A percentile compares a stretch with the other conserved stretches of the same genome.
Conservation (phyloP, 2,888 invertebrate species). For the Stomorhina lunata region DNA sequence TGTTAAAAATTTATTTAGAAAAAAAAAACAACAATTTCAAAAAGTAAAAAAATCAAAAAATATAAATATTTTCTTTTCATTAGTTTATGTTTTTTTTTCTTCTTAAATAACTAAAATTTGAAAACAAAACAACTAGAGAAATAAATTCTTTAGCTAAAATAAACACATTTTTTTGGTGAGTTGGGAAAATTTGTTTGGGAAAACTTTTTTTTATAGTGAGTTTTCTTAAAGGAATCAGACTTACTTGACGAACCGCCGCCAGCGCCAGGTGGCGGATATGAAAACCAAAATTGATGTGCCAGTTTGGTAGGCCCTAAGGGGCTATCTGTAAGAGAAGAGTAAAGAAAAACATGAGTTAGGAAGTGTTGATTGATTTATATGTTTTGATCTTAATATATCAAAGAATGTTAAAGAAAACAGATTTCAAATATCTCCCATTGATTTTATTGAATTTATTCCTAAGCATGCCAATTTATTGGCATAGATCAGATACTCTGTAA, state of each 20-base stretch:
- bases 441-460: too few species aligned
- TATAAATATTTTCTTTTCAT: constrained; percentile 10
- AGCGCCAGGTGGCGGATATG: constrained; percentile 90
- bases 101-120: too few species aligned
- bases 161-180: constrained; percentile 10
- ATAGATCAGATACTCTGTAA: too few species aligned
- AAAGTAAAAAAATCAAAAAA: background rate
- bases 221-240: constrained; percentile 67
- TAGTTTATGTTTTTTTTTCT: background rate
- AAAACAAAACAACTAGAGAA: background rate
- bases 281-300: constrained; percentile 94
- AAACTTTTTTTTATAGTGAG: too few species aligned
- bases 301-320: constrained; percentile 83
- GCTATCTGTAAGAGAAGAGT: constrained; percentile 74
- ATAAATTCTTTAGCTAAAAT: constrained; percentile 5
- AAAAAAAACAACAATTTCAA: constrained; percentile 26
- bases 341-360: constrained; percentile 15
- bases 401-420: too few species aligned
- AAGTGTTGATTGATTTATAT: background rate
- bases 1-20: too few species aligned
- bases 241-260: constrained; percentile 84
- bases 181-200: background rate
- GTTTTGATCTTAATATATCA: too few species aligned
- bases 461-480: too few species aligned
- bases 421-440: too few species aligned